Conservation (phyloP, 2,888 invertebrate genomes). For the Apamea monoglypha region DNA sequence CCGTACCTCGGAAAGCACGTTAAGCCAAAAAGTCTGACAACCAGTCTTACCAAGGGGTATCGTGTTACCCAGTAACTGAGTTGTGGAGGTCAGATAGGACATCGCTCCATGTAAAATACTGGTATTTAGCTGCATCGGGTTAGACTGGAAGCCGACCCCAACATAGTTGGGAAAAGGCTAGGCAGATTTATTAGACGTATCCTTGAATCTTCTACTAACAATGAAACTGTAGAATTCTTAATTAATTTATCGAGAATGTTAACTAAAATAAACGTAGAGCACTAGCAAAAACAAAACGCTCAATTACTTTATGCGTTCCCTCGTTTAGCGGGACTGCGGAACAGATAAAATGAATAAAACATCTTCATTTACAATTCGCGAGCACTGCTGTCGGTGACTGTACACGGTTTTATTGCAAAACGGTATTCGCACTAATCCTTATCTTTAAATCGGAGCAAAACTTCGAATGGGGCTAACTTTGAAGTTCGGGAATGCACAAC, state of each 20-base stretch:
- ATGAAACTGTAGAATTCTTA: not conserved
- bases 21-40: not conserved
- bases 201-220: constrained; percentile 2
- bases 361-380: constrained; percentile 51
- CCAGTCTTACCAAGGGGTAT: not conserved
- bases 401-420: constrained; percentile 51
- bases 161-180: not conserved
- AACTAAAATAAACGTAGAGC: constrained; percentile 14
- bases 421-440: constrained; percentile 55
- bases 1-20: too few relatives aligned
- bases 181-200: not conserved
- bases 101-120: not conserved
- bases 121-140: not conserved
- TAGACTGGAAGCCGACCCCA: not conserved
- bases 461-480: constrained; percentile 17
- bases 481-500: constrained; percentile 45
- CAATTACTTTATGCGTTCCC: constrained; percentile 45
- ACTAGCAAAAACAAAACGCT: constrained; percentile 27
- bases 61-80: not conserved
- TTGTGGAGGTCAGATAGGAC: too few relatives aligned
- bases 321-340: constrained; percentile 28
- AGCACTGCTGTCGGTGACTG: constrained; percentile 36
- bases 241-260: constrained; percentile 19
- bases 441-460: constrained; percentile 55
- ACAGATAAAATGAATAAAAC: constrained; percentile 57